Conservation (phyloP, 1,140 invertebrate genomes). For the Caerostris extrusa region DNA sequence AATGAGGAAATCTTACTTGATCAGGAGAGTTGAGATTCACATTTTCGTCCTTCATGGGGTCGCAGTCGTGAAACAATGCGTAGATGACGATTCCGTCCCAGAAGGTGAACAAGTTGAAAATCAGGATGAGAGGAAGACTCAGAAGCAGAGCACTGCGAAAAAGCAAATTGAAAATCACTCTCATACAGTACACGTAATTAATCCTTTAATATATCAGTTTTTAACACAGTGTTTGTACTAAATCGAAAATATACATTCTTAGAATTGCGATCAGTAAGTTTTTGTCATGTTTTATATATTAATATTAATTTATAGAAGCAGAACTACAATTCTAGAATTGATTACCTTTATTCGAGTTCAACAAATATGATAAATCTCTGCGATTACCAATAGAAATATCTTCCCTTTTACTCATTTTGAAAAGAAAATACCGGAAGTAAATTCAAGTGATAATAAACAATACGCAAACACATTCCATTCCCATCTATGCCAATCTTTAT, state of each 20-base stretch:
- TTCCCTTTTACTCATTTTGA: too few relatives aligned
- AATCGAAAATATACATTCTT: too few relatives aligned
- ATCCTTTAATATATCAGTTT: background rate
- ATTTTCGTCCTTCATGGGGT: slow-evolving; percentile 84
- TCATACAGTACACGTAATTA: too few relatives aligned
- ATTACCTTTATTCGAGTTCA: too few relatives aligned
- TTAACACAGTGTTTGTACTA: background rate
- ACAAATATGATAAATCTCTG: too few relatives aligned
- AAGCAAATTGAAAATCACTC: background rate
- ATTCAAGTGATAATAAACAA: too few relatives aligned
- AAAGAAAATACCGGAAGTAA: too few relatives aligned
- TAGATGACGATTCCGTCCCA: slow-evolving; percentile 90
- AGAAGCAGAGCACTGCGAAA: slow-evolving; percentile 74
- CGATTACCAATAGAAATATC: too few relatives aligned
- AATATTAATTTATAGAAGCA: background rate
- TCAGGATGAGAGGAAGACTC: slow-evolving; percentile 78
- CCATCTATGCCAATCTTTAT: too few relatives aligned
- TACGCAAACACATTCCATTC: too few relatives aligned
- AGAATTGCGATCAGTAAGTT: too few relatives aligned
- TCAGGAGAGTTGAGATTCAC: slow-evolving; percentile 83
- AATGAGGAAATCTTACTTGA: slow-evolving; percentile 79
- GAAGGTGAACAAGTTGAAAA: slow-evolving; percentile 78
- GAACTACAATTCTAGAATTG: too few relatives aligned
- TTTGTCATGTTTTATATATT: background rate
- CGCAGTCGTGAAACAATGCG: slow-evolving; percentile 88